Conservation (phyloP, 2,797 vertebrate genomes). For the Oreonectes daqikongensis region DNA sequence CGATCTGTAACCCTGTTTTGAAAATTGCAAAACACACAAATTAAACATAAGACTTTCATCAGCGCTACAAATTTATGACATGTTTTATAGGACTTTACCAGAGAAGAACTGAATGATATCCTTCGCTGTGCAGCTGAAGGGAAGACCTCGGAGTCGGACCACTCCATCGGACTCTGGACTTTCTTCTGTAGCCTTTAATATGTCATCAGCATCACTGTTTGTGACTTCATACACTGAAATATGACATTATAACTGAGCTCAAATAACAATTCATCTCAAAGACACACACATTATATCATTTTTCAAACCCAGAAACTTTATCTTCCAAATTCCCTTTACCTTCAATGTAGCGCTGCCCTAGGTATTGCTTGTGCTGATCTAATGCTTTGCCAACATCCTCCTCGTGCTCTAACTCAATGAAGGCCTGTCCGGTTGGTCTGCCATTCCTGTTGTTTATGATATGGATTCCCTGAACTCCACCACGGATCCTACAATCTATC, state of each 20-base stretch:
- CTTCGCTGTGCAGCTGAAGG: slow-evolving; percentile 79
- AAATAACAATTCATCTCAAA: neutral
- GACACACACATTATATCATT: neutral
- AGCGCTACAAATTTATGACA: neutral
- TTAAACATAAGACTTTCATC: neutral
- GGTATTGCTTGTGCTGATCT: slow-evolving; percentile 87
- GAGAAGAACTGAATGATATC: slow-evolving; percentile 86
- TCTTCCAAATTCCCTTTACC: slow-evolving; percentile 68
- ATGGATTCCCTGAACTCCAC: slow-evolving; percentile 86
- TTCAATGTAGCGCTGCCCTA: slow-evolving; percentile 92
- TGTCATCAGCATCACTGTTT: slow-evolving; percentile 80
- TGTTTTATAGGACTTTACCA: slow-evolving; percentile 70
- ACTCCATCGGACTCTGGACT: slow-evolving; percentile 67
- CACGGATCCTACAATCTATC: slow-evolving; percentile 85
- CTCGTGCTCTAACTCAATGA: slow-evolving; percentile 89
- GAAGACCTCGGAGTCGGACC: slow-evolving; percentile 87
- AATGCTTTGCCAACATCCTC: slow-evolving; percentile 88
- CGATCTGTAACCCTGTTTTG: slow-evolving; percentile 81
- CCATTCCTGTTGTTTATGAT: slow-evolving; percentile 81
- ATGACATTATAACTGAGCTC: neutral
- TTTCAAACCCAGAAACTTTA: too few species aligned
- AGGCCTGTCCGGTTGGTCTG: slow-evolving; percentile 83
- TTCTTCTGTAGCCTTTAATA: slow-evolving; percentile 71
- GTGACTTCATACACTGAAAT: slow-evolving; percentile 87
- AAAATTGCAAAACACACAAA: neutral